Conservation (phyloP, 2,888 invertebrate species). For the Heliconius aoede region DNA sequence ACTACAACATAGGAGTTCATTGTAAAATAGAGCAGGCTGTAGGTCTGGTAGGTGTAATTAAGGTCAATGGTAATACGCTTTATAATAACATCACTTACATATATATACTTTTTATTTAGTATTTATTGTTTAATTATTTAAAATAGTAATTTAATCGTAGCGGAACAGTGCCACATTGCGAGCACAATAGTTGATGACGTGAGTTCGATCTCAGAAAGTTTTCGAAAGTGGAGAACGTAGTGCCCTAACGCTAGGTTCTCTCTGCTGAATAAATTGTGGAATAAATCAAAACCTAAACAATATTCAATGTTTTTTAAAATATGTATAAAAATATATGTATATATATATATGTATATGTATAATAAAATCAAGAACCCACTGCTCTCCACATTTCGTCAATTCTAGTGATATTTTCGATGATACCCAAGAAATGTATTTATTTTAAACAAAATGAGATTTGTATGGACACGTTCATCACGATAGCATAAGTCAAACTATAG, state of each 20-base stretch:
- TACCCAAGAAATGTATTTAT: not conserved
- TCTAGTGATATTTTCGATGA: not conserved
- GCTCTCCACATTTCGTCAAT: too few species aligned
- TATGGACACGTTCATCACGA: not conserved
- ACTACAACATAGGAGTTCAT: slow-evolving; percentile 4
- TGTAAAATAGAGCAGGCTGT: slow-evolving; percentile 17
- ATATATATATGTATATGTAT: too few species aligned
- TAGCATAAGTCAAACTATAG: not conserved
- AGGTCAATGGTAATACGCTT: slow-evolving; percentile 26
- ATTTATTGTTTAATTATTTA: not conserved
- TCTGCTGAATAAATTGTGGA: too few species aligned
- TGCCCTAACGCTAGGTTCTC: too few species aligned
- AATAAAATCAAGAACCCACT: too few species aligned
- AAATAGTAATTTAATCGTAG: not conserved
- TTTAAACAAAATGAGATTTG: not conserved
- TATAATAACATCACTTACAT: slow-evolving; percentile 2
- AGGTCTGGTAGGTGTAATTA: slow-evolving; percentile 23
- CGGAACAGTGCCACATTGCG: too few species aligned
- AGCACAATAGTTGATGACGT: too few species aligned
- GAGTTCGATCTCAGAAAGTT: too few species aligned
- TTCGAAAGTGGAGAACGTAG: too few species aligned
- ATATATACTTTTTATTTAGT: not conserved
- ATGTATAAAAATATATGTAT: too few species aligned
- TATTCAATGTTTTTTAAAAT: too few species aligned
- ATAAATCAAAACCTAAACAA: too few species aligned